Conservation (phyloP, 1,140 invertebrate genomes). For the Meloidogyne exigua region DNA sequence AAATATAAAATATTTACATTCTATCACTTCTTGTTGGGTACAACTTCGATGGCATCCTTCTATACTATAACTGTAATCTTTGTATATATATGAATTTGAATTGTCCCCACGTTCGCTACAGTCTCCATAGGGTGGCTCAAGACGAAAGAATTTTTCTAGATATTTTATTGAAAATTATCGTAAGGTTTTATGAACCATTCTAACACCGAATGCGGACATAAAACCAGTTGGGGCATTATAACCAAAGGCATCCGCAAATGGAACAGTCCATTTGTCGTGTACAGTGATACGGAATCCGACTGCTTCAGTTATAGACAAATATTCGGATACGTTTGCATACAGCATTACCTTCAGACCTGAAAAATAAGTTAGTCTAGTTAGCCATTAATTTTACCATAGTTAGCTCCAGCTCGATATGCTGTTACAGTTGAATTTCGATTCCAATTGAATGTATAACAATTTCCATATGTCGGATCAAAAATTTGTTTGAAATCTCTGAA, state of each 20-base stretch:
- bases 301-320: slow-evolving; percentile 61
- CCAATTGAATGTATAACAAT: slow-evolving; percentile 62
- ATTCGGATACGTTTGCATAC: slow-evolving; percentile 62
- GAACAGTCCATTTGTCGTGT: slow-evolving; percentile 62
- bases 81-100: slow-evolving; percentile 52
- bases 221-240: slow-evolving; percentile 62
- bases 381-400: slow-evolving; percentile 52
- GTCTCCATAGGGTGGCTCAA: slow-evolving; percentile 55
- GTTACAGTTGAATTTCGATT: slow-evolving; percentile 51
- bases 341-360: slow-evolving; percentile 56
- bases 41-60: slow-evolving; percentile 63
- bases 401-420: slow-evolving; percentile 61
- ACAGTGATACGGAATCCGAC: slow-evolving; percentile 63
- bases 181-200: slow-evolving; percentile 47
- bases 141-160: slow-evolving; percentile 60
- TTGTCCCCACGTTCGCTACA: slow-evolving; percentile 58
- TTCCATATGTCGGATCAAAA: slow-evolving; percentile 63
- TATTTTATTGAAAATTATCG: not conserved
- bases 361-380: slow-evolving; percentile 16
- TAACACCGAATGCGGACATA: slow-evolving; percentile 62
- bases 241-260: slow-evolving; percentile 63
- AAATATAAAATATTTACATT: not conserved
- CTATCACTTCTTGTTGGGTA: slow-evolving; percentile 53
- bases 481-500: slow-evolving; percentile 59
- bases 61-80: slow-evolving; percentile 62